Percentiles rank a stretch among this genome's conserved stretches.
These are phyloP conservation scores for Macrochelys suwanniensis DNA, from an alignment of 2,797 vertebrate genomes.

Conservation along the genomic window DNA sequence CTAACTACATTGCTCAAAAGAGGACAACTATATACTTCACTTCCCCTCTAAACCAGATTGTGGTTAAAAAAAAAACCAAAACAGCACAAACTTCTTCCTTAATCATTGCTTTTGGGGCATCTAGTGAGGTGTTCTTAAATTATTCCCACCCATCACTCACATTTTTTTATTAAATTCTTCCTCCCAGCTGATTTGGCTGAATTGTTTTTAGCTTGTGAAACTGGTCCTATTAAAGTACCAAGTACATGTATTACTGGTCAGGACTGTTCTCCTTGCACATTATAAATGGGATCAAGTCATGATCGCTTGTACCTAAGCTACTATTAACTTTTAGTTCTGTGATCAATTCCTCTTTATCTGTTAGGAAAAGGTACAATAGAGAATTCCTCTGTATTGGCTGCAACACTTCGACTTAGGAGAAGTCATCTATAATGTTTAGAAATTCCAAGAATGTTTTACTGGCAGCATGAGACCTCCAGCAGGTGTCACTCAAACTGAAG, in stretches of 20 bases:
- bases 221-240: neutral
- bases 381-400: no score
- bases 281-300: no score
- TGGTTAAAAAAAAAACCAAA: no score
- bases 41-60: neutral
- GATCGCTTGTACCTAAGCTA: no score
- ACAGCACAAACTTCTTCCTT: neutral
- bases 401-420: no score
- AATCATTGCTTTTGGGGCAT: neutral
- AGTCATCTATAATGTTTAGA: no score
- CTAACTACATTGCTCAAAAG: conserved; percentile 5
- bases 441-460: no score
- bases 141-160: neutral
- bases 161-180: neutral
- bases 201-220: neutral
- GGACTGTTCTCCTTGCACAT: neutral
- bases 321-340: no score
- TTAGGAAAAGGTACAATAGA: no score
- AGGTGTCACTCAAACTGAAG: no score
- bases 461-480: no score
- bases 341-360: no score
- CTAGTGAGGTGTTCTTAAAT: neutral
- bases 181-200: neutral
- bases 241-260: neutral
- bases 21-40: neutral